A percentile compares a stretch with the other conserved stretches of the same genome.
Conservation (phyloP, 2,888 invertebrate genomes). For the Nematopogon swammerdamellus region DNA sequence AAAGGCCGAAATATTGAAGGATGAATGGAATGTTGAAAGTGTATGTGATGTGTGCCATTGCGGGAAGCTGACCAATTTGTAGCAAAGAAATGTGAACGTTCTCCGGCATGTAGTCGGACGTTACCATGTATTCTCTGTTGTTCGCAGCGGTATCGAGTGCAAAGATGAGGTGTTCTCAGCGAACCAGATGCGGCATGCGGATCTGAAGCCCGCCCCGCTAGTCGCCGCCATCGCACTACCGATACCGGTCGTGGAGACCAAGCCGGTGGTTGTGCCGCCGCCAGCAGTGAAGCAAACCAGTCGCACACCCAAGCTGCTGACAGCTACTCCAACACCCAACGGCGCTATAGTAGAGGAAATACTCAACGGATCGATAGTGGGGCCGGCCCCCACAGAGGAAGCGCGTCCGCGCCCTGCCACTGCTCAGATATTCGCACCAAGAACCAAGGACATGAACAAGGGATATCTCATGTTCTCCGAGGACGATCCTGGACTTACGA, state of each 20-base stretch:
- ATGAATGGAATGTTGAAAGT: too few species aligned
- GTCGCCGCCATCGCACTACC: conserved; percentile 6
- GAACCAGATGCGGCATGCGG: conserved; percentile 50
- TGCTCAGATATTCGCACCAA: conserved; percentile 73
- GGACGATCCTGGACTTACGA: conserved; percentile 78
- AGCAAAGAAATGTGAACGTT: too few species aligned
- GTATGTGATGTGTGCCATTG: too few species aligned
- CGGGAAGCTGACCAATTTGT: too few species aligned
- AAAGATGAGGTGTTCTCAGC: conserved; percentile 74
- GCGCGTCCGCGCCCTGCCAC: conserved; percentile 66
- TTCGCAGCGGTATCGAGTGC: conserved; percentile 73
- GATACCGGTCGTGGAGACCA: background rate
- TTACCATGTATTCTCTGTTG: conserved; percentile 26
- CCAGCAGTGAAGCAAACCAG: conserved; percentile 13
- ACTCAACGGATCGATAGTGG: conserved; percentile 37
- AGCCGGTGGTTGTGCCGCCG: conserved; percentile 15
- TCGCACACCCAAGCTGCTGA: conserved; percentile 19
- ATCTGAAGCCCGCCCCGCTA: conserved; percentile 35
- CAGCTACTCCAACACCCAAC: conserved; percentile 17
- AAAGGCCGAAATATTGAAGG: too few species aligned
- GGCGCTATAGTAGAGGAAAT: conserved; percentile 29
- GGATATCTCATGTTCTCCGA: conserved; percentile 87
- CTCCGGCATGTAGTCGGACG: conserved; percentile 12
- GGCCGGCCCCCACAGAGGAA: conserved; percentile 31
- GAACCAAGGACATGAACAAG: conserved; percentile 91